Conservation (phyloP, 1,140 invertebrate species). For the Solenopsis invicta region DNA sequence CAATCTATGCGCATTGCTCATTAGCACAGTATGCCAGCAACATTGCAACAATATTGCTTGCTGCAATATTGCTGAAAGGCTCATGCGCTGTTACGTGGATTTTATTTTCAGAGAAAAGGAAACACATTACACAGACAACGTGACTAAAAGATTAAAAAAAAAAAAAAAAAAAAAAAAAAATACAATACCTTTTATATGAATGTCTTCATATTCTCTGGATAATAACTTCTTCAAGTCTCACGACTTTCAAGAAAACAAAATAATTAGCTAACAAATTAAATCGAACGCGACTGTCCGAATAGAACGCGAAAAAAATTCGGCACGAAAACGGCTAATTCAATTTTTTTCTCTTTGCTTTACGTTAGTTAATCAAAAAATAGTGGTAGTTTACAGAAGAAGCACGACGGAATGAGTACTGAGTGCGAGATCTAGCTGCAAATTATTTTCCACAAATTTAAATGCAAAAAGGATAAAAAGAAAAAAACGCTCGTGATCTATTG, state of each 20-base stretch:
- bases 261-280: constrained; percentile 2
- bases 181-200: background rate
- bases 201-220: background rate
- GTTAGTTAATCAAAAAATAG: constrained; percentile 48
- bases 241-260: background rate
- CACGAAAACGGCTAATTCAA: constrained; percentile 74
- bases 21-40: background rate
- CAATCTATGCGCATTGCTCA: background rate
- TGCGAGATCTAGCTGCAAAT: constrained; percentile 45
- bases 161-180: background rate
- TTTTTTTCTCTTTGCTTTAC: constrained; percentile 68
- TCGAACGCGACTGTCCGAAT: background rate
- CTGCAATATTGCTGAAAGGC: background rate
- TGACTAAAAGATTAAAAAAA: background rate
- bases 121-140: background rate
- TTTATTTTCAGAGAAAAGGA: background rate
- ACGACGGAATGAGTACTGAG: constrained; percentile 23
- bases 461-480: constrained; percentile 57
- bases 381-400: background rate
- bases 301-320: constrained; percentile 67
- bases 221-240: background rate
- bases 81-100: background rate
- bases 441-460: constrained; percentile 67
- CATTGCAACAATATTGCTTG: background rate
- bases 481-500: constrained; percentile 43